Conservation (phyloP, 2,113 vertebrate species). For the Amia ocellicauda region DNA sequence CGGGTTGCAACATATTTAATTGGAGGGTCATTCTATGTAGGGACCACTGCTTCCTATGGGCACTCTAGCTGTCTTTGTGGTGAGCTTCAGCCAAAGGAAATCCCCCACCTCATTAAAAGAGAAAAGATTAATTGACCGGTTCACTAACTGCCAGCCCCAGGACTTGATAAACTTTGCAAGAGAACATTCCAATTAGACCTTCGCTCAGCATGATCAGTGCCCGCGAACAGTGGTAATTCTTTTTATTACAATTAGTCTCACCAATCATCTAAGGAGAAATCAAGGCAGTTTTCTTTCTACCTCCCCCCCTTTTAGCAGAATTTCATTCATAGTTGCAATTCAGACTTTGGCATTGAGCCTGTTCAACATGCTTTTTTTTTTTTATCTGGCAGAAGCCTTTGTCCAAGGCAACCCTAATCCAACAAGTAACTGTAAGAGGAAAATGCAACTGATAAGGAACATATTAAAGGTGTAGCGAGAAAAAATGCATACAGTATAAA, state of each 20-base stretch:
- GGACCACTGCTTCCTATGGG: constrained; percentile 68
- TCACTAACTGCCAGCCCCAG: constrained; percentile 67
- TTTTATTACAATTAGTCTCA: constrained; percentile 54
- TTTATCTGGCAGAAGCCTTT: too few relatives aligned
- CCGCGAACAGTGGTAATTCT: constrained; percentile 54
- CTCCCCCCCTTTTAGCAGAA: constrained; percentile 27
- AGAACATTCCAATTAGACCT: constrained; percentile 64
- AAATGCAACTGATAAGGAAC: too few relatives aligned
- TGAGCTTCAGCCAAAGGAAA: constrained; percentile 57
- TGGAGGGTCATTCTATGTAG: constrained; percentile 64
- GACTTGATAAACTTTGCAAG: constrained; percentile 67
- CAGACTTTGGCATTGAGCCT: constrained; percentile 33
- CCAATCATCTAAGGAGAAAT: constrained; percentile 46
- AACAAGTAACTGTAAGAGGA: too few relatives aligned
- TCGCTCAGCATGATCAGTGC: constrained; percentile 55
- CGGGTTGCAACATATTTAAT: constrained; percentile 64
- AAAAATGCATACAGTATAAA: too few relatives aligned
- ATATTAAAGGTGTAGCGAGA: too few relatives aligned
- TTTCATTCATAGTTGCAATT: constrained; percentile 42
- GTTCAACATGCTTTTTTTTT: too few relatives aligned
- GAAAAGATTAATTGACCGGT: constrained; percentile 76
- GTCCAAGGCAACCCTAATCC: too few relatives aligned
- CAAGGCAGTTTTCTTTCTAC: constrained; percentile 37
- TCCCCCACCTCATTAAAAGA: constrained; percentile 71
- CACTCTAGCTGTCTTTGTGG: constrained; percentile 60